These are phyloP conservation scores for Diarsia brunnea DNA, from an alignment of 2,888 invertebrate species.

Conservation along the genomic window DNA sequence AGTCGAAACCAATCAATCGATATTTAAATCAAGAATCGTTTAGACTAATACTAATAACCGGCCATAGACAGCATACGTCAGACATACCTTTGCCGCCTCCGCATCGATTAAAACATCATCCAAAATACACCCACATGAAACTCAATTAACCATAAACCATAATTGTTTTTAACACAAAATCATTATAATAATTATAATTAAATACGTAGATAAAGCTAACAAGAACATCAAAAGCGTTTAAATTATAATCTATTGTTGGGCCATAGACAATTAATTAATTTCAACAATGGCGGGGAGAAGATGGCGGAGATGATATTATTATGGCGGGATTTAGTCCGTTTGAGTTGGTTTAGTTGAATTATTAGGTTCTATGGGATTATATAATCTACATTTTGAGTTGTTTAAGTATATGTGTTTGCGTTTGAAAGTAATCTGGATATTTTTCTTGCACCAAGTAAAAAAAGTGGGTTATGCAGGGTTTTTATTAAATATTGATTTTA, in stretches of 20 bases:
- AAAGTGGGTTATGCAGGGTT: too few species aligned
- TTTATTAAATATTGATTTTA: neutral
- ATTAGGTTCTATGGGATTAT: slow-evolving; percentile 10
- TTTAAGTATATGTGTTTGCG: neutral
- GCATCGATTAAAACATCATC: slow-evolving; percentile 10
- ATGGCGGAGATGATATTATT: slow-evolving; percentile 56
- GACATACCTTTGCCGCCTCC: neutral
- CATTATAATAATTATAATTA: slow-evolving; percentile 56
- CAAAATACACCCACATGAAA: slow-evolving; percentile 34
- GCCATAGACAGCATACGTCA: neutral
- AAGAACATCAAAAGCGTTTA: slow-evolving; percentile 66
- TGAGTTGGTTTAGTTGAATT: slow-evolving; percentile 20
- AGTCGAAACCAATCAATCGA: neutral
- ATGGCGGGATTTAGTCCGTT: slow-evolving; percentile 41
- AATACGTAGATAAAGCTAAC: slow-evolving; percentile 48
- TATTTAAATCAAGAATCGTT: slow-evolving; percentile 1
- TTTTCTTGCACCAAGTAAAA: neutral
- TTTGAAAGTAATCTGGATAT: neutral
- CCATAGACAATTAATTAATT: slow-evolving; percentile 72
- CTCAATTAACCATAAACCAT: slow-evolving; percentile 42
- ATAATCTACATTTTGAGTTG: neutral
- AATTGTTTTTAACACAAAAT: slow-evolving; percentile 54
- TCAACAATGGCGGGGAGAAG: slow-evolving; percentile 68
- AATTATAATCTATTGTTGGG: slow-evolving; percentile 65
- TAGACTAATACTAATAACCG: neutral